Evolutionary conservation across 2,113 vertebrate species (phyloP).

Genomic region (Baryphthengus martii): DNA sequence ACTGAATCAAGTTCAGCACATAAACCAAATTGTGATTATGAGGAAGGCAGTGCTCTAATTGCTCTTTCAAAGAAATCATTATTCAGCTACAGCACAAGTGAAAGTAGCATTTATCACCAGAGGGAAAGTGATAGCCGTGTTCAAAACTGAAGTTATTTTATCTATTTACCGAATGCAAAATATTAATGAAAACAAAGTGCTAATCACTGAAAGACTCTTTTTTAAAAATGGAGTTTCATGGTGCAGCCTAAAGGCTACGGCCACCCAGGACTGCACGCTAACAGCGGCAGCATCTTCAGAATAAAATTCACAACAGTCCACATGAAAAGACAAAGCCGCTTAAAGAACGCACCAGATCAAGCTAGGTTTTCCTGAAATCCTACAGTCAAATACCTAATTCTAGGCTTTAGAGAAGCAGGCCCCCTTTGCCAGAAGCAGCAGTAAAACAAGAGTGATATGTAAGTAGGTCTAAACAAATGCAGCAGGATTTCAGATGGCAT

Average conservation of each 20-base stretch:
- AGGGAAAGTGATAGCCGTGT: background rate
- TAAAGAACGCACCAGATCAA: background rate
- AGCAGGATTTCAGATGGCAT: background rate
- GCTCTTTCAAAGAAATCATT: slow-evolving; percentile 3
- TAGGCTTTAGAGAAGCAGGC: background rate
- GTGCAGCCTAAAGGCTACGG: background rate
- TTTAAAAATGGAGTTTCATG: background rate
- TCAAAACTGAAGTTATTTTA: background rate
- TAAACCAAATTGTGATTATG: background rate
- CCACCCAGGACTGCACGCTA: background rate
- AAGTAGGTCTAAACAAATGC: background rate
- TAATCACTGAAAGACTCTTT: background rate
- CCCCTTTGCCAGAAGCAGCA: background rate
- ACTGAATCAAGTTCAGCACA: background rate
- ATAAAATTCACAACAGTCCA: background rate
- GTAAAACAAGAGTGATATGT: background rate
- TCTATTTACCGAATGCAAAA: background rate
- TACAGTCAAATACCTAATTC: background rate
- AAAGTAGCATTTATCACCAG: background rate
- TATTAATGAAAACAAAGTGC: background rate
- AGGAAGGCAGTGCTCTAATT: background rate
- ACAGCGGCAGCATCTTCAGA: background rate
- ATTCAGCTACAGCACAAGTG: background rate
- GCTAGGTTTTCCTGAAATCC: background rate
- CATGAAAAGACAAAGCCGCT: background rate